phyloP scores from a whole-genome alignment of 2,113 vertebrate genomes.

The Dromas ardeola region DNA sequence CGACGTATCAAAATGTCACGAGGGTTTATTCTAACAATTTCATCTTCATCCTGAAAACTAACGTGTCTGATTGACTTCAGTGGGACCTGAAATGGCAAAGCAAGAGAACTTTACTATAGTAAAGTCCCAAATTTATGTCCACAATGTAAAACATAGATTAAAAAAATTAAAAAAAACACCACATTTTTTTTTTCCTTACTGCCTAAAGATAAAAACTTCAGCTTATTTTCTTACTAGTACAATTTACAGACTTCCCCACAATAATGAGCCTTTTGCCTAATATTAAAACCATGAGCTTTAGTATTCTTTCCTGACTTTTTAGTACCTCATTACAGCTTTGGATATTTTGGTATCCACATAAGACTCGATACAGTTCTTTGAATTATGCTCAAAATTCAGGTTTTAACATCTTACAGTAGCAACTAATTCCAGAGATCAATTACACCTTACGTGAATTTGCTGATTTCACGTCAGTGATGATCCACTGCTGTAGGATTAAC shows the following conservation, averaged over 20 bases:
- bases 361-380: neutral
- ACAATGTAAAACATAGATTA: neutral
- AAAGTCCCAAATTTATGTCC: neutral
- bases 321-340: neutral
- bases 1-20: constrained; percentile 95
- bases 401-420: neutral
- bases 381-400: neutral
- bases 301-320: neutral
- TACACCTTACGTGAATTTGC: neutral
- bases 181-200: neutral
- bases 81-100: constrained; percentile 76
- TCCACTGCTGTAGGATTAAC: neutral
- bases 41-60: constrained; percentile 97
- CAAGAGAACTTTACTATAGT: neutral
- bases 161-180: neutral
- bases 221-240: neutral
- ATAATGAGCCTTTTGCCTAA: neutral
- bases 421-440: neutral
- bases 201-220: neutral
- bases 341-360: rapidly evolving
- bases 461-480: neutral
- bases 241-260: neutral
- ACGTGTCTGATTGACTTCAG: constrained; percentile 90
- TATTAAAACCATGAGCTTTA: neutral
- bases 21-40: constrained; percentile 98